phyloP scores from a whole-genome alignment of 2,888 invertebrate species.

The Leucoptera coffeella region DNA sequence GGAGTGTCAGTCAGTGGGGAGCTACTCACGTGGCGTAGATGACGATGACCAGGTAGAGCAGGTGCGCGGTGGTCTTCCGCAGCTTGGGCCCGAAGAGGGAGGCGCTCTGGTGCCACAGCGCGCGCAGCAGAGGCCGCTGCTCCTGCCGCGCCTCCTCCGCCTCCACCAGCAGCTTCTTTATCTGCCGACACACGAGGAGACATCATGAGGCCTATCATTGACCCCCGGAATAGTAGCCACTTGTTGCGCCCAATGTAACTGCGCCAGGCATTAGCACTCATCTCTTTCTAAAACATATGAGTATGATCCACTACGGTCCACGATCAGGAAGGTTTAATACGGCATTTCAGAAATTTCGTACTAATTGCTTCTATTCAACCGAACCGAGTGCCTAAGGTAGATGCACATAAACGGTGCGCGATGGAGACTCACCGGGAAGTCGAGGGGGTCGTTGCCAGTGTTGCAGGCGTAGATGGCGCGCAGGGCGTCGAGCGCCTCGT shows the following conservation, averaged over 20 bases:
- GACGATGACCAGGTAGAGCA: conserved; percentile 53
- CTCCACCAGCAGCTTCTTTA: conserved; percentile 20
- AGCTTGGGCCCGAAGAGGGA: conserved; percentile 49
- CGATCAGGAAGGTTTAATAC: too few relatives aligned
- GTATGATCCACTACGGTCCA: too few relatives aligned
- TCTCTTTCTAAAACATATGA: too few relatives aligned
- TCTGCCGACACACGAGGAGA: too few relatives aligned
- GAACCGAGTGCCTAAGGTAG: background rate
- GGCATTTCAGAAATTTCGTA: too few relatives aligned
- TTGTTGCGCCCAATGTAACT: too few relatives aligned
- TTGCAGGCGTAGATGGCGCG: conserved; percentile 30
- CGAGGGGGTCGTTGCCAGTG: conserved; percentile 21
- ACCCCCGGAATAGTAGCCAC: too few relatives aligned
- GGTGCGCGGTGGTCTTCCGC: conserved; percentile 44
- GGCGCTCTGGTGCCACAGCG: conserved; percentile 44
- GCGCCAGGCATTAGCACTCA: too few relatives aligned
- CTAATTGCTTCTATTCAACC: too few relatives aligned
- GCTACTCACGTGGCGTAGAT: conserved; percentile 47
- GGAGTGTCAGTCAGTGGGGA: too few relatives aligned
- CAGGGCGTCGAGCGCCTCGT: conserved; percentile 49
- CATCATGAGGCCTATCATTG: too few relatives aligned
- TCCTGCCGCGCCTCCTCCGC: conserved; percentile 25
- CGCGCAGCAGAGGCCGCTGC: too few relatives aligned
- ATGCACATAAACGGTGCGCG: background rate
- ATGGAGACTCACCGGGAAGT: conserved; percentile 32